phyloP scores from a whole-genome alignment of 2,888 invertebrate genomes.

The Mythimna pallens region DNA sequence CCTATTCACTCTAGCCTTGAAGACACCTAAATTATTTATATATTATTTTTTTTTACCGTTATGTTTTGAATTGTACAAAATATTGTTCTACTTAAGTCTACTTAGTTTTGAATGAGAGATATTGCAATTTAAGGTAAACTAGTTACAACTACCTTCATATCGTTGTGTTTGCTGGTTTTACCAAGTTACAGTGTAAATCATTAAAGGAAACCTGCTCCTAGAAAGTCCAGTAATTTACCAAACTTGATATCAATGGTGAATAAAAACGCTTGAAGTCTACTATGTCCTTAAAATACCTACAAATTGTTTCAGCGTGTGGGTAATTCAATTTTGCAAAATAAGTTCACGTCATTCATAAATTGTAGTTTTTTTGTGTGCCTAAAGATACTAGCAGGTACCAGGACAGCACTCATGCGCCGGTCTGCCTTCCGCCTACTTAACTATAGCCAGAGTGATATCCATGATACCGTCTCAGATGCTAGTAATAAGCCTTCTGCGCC shows the following conservation, averaged over 20 bases:
- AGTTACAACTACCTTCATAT: constrained; percentile 23
- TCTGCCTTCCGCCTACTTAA: not conserved
- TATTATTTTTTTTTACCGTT: not conserved
- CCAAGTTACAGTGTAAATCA: not conserved
- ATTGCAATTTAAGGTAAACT: not conserved
- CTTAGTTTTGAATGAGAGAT: not conserved
- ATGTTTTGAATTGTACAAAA: no score
- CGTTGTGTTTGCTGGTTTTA: constrained; percentile 8
- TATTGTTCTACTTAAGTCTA: not conserved
- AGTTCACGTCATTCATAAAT: not conserved
- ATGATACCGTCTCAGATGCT: not conserved
- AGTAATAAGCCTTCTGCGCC: not conserved
- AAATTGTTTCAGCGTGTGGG: not conserved
- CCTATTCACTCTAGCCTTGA: no score
- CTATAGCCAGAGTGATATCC: not conserved
- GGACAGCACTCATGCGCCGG: not conserved
- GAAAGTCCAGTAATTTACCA: not conserved
- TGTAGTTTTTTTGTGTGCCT: not conserved
- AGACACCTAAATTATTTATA: no score
- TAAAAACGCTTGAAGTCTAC: not conserved
- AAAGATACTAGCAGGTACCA: not conserved
- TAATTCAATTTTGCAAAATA: constrained; percentile 1
- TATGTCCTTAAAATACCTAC: not conserved
- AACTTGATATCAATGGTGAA: not conserved
- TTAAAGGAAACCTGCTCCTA: constrained; percentile 2